Evolutionary conservation across 2,797 vertebrate species (phyloP).

Genomic region (Urocyon cinereoargenteus): DNA sequence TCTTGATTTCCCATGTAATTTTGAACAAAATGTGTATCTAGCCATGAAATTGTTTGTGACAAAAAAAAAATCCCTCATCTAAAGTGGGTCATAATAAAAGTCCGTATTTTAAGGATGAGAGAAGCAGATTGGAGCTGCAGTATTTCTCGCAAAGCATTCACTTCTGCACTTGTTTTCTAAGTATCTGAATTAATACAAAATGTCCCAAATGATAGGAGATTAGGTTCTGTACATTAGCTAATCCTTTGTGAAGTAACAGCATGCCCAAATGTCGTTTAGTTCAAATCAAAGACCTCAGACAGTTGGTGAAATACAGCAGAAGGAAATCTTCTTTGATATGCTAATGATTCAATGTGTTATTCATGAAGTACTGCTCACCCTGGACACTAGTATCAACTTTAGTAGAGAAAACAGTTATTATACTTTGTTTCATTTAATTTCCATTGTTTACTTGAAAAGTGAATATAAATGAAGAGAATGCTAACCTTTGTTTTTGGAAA

Average conservation of each 20-base stretch:
- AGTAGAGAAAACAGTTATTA: conserved; percentile 73
- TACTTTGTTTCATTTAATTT: conserved; percentile 77
- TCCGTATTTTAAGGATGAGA: conserved; percentile 57
- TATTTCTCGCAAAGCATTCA: not conserved
- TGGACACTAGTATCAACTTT: conserved; percentile 70
- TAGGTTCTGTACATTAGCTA: conserved; percentile 63
- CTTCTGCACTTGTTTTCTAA: conserved; percentile 10
- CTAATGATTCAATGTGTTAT: conserved; percentile 78
- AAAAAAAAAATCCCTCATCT: conserved; percentile 36
- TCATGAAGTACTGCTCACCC: conserved; percentile 62
- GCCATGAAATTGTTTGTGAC: conserved; percentile 78
- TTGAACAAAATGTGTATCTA: conserved; percentile 74
- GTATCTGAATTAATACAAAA: conserved; percentile 67
- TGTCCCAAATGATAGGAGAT: conserved; percentile 50
- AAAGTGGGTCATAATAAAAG: conserved; percentile 50
- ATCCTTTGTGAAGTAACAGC: conserved; percentile 64
- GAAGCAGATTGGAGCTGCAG: conserved; percentile 25
- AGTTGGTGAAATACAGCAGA: conserved; percentile 33
- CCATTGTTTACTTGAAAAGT: conserved; percentile 64
- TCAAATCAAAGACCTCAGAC: conserved; percentile 75
- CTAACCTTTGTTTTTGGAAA: conserved; percentile 72
- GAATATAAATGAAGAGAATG: conserved; percentile 66
- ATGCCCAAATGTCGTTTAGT: conserved; percentile 3
- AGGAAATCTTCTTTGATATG: conserved; percentile 74
- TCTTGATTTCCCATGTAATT: conserved; percentile 74